These are phyloP conservation scores for Sinocyclocheilus anshuiensis DNA, from an alignment of 2,113 vertebrate genomes.

Conservation along the genomic window DNA sequence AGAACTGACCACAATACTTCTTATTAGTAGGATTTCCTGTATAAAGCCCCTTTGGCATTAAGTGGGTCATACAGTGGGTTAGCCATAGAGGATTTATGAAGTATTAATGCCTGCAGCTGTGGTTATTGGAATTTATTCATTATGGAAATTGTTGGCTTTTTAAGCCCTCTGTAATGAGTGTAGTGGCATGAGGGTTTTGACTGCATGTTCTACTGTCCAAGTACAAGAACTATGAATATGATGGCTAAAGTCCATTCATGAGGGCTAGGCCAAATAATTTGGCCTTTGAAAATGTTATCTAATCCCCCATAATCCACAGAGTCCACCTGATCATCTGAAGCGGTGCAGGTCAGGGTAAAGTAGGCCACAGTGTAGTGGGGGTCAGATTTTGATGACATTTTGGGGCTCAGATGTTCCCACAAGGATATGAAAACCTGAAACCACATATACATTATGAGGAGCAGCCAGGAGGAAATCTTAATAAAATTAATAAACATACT, in stretches of 20 bases:
- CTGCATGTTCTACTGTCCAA: neutral
- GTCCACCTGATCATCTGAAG: neutral
- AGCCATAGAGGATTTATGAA: constrained; percentile 23
- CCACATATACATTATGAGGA: neutral
- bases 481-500: neutral
- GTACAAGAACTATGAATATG: neutral
- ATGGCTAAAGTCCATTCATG: neutral
- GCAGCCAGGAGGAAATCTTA: neutral
- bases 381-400: neutral
- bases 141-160: constrained; percentile 16
- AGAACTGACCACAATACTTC: neutral
- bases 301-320: constrained; percentile 25
- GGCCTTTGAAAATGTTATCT: constrained; percentile 39
- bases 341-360: neutral
- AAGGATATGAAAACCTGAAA: neutral
- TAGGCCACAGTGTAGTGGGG: neutral
- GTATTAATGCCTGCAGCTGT: constrained; percentile 29
- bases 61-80: constrained; percentile 38
- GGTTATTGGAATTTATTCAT: constrained; percentile 31
- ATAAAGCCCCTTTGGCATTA: constrained; percentile 33
- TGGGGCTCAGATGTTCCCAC: neutral
- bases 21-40: constrained; percentile 40
- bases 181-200: neutral
- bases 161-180: constrained; percentile 19
- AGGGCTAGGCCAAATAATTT: neutral